Evolutionary conservation across 2,113 vertebrate species (phyloP).

Genomic region (Cavia porcellus): DNA sequence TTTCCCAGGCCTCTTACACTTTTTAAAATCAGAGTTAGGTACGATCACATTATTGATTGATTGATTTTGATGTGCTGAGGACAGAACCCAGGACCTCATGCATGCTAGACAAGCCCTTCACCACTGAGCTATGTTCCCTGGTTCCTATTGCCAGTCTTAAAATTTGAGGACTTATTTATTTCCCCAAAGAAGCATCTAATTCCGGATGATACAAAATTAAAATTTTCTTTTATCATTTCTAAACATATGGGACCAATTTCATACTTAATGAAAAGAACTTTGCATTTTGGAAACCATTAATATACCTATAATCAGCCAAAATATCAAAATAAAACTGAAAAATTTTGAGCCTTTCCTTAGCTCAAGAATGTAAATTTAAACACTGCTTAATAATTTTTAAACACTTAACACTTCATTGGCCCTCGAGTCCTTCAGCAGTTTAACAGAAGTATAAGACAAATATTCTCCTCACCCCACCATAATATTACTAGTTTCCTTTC

Average conservation of each 20-base stretch:
- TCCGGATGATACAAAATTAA: constrained; percentile 33
- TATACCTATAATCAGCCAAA: constrained; percentile 10
- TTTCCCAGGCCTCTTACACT: not conserved
- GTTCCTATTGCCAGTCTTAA: not conserved
- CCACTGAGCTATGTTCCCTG: not conserved
- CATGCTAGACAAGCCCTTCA: not conserved
- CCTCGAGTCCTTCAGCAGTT: constrained; percentile 65
- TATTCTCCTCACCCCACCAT: not conserved
- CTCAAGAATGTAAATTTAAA: constrained; percentile 37
- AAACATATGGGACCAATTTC: not conserved
- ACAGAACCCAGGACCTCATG: not conserved
- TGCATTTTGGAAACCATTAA: constrained; percentile 61
- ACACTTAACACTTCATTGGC: constrained; percentile 83
- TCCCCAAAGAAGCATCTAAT: constrained; percentile 36
- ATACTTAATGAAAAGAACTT: constrained; percentile 70
- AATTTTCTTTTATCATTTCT: constrained; percentile 69
- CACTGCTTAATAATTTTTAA: constrained; percentile 80
- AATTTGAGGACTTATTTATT: not conserved
- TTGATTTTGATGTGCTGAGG: not conserved
- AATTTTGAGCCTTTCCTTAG: constrained; percentile 54
- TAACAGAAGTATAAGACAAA: constrained; percentile 28
- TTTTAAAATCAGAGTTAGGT: not conserved
- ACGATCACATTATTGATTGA: not conserved
- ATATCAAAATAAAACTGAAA: not conserved
- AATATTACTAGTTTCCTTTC: constrained; percentile 33